Percentiles rank a stretch among this genome's conserved stretches.
phyloP scores from a whole-genome alignment of 1,140 invertebrate species.

The Aphis gossypii region DNA sequence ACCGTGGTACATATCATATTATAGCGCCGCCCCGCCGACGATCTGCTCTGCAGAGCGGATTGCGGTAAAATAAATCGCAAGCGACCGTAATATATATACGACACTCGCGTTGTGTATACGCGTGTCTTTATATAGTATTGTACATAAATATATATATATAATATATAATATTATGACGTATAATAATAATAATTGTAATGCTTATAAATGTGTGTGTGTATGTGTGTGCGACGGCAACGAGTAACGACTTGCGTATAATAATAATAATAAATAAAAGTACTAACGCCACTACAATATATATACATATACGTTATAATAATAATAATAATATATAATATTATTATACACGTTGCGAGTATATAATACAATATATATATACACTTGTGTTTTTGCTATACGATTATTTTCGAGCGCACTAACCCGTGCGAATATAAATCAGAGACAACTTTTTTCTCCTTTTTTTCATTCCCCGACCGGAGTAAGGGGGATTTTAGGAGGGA shows the following conservation, averaged over 20 bases:
- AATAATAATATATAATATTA: neutral
- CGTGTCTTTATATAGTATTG: neutral
- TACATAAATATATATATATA: neutral
- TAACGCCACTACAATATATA: neutral
- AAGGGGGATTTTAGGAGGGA: too few species aligned
- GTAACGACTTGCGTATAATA: conserved; percentile 2
- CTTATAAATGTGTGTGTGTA: neutral
- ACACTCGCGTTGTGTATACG: neutral
- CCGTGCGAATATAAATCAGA: conserved; percentile 35
- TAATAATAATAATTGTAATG: conserved; percentile 30
- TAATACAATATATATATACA: neutral
- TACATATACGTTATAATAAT: conserved; percentile 3
- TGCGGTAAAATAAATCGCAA: conserved; percentile 5
- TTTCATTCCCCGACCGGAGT: too few species aligned
- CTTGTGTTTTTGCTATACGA: neutral
- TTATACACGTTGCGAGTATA: neutral
- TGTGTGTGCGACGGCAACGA: neutral
- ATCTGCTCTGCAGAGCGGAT: neutral
- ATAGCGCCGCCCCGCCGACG: neutral
- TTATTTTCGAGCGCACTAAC: conserved; percentile 16
- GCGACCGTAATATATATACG: neutral
- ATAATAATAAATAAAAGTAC: conserved; percentile 29
- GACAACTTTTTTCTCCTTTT: neutral
- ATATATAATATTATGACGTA: conserved; percentile 1
- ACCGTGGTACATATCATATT: neutral